Percentiles rank a stretch among this genome's conserved stretches.
These are phyloP conservation scores for Onychomys leucogaster DNA, from an alignment of 2,797 vertebrate species.

Conservation along the genomic window DNA sequence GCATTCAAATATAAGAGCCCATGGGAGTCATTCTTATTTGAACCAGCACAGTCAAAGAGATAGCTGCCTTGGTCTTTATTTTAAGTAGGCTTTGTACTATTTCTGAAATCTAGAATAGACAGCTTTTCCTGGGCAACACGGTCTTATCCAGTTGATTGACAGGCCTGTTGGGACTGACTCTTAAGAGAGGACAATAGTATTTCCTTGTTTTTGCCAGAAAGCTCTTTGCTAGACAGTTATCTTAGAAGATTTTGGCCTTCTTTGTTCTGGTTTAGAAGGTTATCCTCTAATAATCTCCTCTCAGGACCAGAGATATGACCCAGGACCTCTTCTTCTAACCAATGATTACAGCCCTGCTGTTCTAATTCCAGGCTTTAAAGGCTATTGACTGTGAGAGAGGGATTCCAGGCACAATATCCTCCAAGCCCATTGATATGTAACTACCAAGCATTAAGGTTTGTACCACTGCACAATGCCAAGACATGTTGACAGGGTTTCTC, in stretches of 20 bases:
- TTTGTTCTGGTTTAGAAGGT: neutral
- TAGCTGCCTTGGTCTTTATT: neutral
- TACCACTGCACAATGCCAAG: neutral
- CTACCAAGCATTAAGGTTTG: neutral
- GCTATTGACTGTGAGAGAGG: neutral
- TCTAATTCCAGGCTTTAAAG: neutral
- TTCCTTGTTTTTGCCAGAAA: neutral
- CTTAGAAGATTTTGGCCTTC: neutral
- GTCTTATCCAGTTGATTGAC: neutral
- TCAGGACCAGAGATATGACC: neutral
- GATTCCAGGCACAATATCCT: neutral
- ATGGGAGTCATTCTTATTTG: neutral
- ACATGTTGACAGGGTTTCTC: neutral
- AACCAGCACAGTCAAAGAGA: neutral
- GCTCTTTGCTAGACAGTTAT: neutral
- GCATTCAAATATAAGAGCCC: neutral
- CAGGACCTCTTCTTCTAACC: neutral
- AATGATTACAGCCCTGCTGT: neutral
- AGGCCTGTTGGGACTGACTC: neutral
- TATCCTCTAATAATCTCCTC: neutral
- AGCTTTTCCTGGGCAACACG: neutral
- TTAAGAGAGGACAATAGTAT: neutral
- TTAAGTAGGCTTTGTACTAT: neutral
- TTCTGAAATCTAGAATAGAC: neutral
- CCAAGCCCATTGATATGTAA: neutral